phyloP scores from a whole-genome alignment of 1,140 invertebrate genomes.

The Hyles euphorbiae region DNA sequence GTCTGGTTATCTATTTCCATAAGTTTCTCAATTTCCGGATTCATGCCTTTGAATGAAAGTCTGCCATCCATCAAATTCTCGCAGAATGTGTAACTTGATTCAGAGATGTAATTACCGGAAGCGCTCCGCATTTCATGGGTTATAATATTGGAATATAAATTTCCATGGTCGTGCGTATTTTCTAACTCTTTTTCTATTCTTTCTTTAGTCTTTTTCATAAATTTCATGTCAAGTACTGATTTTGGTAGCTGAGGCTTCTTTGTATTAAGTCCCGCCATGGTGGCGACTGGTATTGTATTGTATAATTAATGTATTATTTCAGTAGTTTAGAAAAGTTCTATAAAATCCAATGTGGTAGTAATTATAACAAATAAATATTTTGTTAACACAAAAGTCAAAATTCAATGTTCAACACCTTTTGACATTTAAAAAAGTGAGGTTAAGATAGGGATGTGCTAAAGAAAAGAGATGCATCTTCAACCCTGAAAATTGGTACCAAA shows the following conservation, averaged over 20 bases:
- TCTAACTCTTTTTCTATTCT: constrained; percentile 85
- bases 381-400: too few species aligned
- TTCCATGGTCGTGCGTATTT: constrained; percentile 81
- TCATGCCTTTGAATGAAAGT: constrained; percentile 91
- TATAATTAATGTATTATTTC: not conserved
- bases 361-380: too few species aligned
- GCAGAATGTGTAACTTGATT: constrained; percentile 85
- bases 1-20: constrained; percentile 77
- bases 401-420: too few species aligned
- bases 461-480: too few species aligned
- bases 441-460: too few species aligned
- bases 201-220: constrained; percentile 93
- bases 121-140: constrained; percentile 77
- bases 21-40: constrained; percentile 89
- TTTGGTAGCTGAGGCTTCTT: constrained; percentile 78
- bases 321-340: too few species aligned
- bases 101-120: constrained; percentile 81
- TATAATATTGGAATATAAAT: constrained; percentile 80
- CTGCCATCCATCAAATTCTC: constrained; percentile 87
- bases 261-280: constrained; percentile 18
- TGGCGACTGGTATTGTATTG: not conserved
- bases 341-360: too few species aligned
- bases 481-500: too few species aligned
- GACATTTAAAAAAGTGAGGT: too few species aligned
- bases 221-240: constrained; percentile 87